phyloP scores from a whole-genome alignment of 1,140 invertebrate genomes.

The Macrobrachium nipponense region DNA sequence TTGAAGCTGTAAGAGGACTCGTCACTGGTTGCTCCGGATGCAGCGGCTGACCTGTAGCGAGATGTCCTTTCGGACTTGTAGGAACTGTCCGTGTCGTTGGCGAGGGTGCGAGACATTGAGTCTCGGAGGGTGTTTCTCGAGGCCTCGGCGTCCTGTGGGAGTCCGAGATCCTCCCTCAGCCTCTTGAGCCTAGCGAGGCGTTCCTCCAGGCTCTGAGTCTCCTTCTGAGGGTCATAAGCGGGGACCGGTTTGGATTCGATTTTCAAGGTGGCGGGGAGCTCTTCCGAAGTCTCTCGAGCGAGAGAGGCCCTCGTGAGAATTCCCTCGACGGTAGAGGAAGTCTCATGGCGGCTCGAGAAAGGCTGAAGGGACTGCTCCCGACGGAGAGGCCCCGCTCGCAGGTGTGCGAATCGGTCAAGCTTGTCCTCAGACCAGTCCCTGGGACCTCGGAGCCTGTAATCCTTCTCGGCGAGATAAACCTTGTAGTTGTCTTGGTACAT shows the following conservation, averaged over 20 bases:
- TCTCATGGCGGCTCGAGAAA: not conserved
- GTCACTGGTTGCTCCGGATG: constrained; percentile 21
- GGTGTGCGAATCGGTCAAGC: constrained; percentile 37
- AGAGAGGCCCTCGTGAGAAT: constrained; percentile 33
- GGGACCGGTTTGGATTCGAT: constrained; percentile 21
- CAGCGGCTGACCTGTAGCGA: constrained; percentile 25
- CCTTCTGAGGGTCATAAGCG: constrained; percentile 44
- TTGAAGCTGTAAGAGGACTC: constrained; percentile 48
- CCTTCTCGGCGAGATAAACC: constrained; percentile 55
- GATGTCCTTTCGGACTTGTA: constrained; percentile 38
- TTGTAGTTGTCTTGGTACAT: constrained; percentile 62
- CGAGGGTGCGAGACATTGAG: constrained; percentile 4
- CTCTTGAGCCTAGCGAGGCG: constrained; percentile 48
- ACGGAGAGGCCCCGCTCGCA: constrained; percentile 31
- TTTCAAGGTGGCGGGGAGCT: not conserved
- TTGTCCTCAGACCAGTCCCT: constrained; percentile 22
- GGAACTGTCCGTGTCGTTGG: constrained; percentile 8
- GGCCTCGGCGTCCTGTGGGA: constrained; percentile 36
- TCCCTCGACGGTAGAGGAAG: not conserved
- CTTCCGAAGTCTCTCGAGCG: constrained; percentile 5
- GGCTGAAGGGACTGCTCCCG: not conserved
- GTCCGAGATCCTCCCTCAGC: constrained; percentile 51
- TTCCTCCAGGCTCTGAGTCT: constrained; percentile 53
- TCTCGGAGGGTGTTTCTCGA: not conserved
- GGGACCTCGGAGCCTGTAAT: constrained; percentile 31